A percentile compares a stretch with the other conserved stretches of the same genome.
phyloP scores from a whole-genome alignment of 2,888 invertebrate genomes.

The Fragum sueziense region DNA sequence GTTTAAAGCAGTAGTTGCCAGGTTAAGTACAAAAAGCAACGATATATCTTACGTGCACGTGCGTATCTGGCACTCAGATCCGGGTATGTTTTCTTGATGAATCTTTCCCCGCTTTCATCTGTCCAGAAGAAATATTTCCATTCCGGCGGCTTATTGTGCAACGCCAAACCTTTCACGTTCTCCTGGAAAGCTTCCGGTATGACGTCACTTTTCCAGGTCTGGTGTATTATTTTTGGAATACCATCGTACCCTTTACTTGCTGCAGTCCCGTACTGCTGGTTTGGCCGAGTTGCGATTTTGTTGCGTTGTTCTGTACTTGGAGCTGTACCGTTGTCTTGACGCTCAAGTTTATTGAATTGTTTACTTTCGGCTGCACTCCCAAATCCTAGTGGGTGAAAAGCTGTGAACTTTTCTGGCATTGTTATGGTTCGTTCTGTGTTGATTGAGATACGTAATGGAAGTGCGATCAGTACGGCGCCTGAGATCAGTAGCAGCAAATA shows the following conservation, averaged over 20 bases:
- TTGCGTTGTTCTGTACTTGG: neutral
- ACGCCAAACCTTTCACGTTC: constrained; percentile 14
- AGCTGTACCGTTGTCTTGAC: neutral
- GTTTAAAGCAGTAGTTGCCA: too few species aligned
- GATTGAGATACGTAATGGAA: neutral
- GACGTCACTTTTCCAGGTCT: constrained; percentile 17
- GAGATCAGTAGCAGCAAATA: neutral
- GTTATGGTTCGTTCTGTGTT: neutral
- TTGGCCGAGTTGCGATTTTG: neutral
- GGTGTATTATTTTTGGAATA: constrained; percentile 33
- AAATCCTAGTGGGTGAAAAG: too few species aligned
- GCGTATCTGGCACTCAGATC: neutral
- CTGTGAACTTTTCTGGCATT: too few species aligned
- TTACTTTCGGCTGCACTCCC: too few species aligned
- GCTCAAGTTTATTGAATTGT: too few species aligned
- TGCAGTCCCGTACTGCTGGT: too few species aligned
- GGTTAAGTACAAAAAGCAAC: too few species aligned
- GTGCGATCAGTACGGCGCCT: neutral
- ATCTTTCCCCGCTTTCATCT: neutral
- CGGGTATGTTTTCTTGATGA: constrained; percentile 22
- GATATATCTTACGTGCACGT: neutral
- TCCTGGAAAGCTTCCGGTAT: constrained; percentile 18
- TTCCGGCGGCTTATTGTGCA: constrained; percentile 21
- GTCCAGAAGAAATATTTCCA: constrained; percentile 46
- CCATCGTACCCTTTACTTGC: too few species aligned